These are phyloP conservation scores for Amazona ochrocephala DNA, from an alignment of 2,797 vertebrate species.

Conservation along the genomic window DNA sequence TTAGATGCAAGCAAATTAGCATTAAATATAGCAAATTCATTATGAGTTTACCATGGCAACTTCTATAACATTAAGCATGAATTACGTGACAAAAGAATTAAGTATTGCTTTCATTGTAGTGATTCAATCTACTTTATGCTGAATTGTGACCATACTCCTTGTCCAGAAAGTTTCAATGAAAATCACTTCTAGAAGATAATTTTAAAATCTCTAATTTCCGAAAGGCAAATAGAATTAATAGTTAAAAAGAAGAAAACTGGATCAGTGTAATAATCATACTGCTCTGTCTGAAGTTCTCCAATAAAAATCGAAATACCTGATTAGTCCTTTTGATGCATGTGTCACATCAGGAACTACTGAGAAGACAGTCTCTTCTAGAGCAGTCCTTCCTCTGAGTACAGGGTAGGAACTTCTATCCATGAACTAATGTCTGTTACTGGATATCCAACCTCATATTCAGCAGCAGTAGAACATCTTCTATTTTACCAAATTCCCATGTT, in stretches of 20 bases:
- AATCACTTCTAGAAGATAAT: not conserved
- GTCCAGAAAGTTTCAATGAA: not conserved
- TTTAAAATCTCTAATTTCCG: not conserved
- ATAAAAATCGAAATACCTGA: not conserved
- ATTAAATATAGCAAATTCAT: slow-evolving; percentile 24
- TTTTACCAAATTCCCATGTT: not conserved
- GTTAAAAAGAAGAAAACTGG: not conserved
- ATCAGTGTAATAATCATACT: not conserved
- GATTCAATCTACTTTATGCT: slow-evolving; percentile 15
- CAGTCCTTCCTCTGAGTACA: not conserved
- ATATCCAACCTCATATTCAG: not conserved
- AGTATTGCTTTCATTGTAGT: slow-evolving; percentile 13
- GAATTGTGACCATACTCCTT: not conserved
- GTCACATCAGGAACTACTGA: not conserved
- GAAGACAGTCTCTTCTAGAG: not conserved
- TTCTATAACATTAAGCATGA: slow-evolving; percentile 23
- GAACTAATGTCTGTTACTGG: not conserved
- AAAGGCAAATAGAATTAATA: not conserved
- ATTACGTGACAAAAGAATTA: slow-evolving; percentile 50
- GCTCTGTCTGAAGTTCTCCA: not conserved
- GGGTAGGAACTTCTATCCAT: not conserved
- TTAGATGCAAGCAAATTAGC: slow-evolving; percentile 28
- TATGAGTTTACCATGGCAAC: slow-evolving; percentile 51
- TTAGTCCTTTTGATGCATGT: not conserved
- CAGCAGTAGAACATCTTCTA: not conserved